A percentile compares a stretch with the other conserved stretches of the same genome.
phyloP scores from a whole-genome alignment of 53 echinoderm and acorn worm species.

The Zoroaster sp. region DNA sequence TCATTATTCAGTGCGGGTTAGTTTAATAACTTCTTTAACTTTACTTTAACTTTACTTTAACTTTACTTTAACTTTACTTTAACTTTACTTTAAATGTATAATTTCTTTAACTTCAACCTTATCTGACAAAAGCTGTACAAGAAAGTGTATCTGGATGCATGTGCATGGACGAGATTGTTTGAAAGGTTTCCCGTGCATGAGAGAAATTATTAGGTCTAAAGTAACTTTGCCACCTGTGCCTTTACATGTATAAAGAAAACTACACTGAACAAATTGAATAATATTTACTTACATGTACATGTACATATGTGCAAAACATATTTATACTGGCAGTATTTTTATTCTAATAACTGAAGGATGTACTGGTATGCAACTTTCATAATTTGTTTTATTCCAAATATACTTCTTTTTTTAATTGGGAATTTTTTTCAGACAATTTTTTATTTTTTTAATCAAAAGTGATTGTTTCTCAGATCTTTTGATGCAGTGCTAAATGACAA shows the following conservation, averaged over 20 bases:
- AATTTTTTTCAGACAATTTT: neutral
- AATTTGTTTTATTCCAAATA: neutral
- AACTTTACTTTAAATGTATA: neutral
- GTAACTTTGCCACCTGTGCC: neutral
- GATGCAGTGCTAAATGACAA: slow-evolving; percentile 8
- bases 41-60: neutral
- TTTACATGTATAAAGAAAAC: neutral
- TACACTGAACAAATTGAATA: neutral
- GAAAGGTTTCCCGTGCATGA: neutral
- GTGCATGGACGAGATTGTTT: neutral
- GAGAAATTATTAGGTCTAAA: neutral
- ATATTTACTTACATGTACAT: too few species aligned
- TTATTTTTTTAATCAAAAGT: neutral
- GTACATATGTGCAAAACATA: neutral
- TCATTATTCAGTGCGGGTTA: neutral
- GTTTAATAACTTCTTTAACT: too few species aligned
- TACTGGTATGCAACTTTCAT: neutral
- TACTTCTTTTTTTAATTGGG: too few species aligned
- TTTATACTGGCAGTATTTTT: neutral
- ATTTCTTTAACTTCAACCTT: neutral
- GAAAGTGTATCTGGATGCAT: neutral
- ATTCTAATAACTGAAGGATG: neutral
- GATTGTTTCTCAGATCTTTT: neutral
- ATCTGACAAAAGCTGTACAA: neutral
- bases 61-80: neutral